Evolutionary conservation across 2,888 invertebrate species (phyloP).

Genomic region (Blomia tropicalis): DNA sequence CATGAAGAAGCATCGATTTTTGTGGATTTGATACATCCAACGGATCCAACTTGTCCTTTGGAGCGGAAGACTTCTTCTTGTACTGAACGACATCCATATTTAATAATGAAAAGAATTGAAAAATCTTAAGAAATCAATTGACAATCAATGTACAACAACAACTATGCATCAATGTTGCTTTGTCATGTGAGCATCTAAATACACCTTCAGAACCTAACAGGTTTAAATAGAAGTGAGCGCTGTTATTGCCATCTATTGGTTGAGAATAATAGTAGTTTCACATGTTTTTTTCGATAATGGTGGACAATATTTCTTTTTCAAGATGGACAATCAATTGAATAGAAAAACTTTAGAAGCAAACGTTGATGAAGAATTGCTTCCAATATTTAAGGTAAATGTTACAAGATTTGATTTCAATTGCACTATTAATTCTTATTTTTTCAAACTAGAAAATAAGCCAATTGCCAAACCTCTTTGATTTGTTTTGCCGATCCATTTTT

Average conservation of each 20-base stretch:
- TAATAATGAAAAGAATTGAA: not conserved
- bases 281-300: no score
- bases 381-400: not conserved
- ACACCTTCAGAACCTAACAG: no score
- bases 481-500: not conserved
- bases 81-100: not conserved
- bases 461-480: not conserved
- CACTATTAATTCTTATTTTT: not conserved
- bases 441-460: not conserved
- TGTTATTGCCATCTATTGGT: no score
- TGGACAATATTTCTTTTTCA: no score
- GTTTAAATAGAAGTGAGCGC: no score
- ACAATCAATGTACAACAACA: not conserved
- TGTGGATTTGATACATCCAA: not conserved
- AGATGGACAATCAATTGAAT: no score
- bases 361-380: not conserved
- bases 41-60: not conserved
- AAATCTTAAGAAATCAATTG: not conserved
- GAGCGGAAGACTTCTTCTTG: not conserved
- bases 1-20: constrained; percentile 12
- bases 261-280: no score
- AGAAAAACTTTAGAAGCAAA: no score
- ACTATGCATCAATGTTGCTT: constrained; percentile 1
- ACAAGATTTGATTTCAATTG: not conserved
- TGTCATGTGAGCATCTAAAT: not conserved